phyloP scores from a whole-genome alignment of 1,140 invertebrate species.

The Sipha flava region DNA sequence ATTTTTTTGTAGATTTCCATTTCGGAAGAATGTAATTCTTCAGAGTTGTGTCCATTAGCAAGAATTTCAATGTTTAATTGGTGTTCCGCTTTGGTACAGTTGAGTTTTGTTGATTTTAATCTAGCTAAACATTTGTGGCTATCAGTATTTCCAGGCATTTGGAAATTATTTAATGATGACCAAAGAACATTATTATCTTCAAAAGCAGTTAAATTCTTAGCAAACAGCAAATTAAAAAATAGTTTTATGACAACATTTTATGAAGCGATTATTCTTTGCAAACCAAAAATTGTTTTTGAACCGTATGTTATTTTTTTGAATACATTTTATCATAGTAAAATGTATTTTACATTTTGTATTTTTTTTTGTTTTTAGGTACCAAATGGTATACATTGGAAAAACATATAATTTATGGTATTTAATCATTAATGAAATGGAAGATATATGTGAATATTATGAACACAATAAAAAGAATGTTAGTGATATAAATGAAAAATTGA shows the following conservation, averaged over 20 bases:
- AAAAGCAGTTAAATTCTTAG: not conserved
- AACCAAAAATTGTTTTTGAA: not conserved
- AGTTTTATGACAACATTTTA: slow-evolving; percentile 15
- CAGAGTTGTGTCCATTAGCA: too few species aligned
- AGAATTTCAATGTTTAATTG: not conserved
- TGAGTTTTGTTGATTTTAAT: not conserved
- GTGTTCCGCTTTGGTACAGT: not conserved
- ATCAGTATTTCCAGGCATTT: not conserved
- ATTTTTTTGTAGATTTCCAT: not conserved
- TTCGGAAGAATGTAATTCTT: not conserved
- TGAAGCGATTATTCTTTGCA: slow-evolving; percentile 6
- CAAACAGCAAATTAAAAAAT: not conserved
- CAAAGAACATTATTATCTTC: not conserved
- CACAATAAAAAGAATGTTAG: slow-evolving; percentile 7
- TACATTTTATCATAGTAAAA: not conserved
- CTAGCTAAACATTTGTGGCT: not conserved
- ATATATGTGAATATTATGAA: not conserved
- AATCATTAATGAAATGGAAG: not conserved
- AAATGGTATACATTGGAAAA: not conserved
- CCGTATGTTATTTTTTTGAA: not conserved
- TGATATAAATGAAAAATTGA: not conserved
- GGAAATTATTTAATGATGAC: not conserved
- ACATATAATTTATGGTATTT: slow-evolving; percentile 4
- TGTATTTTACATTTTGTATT: not conserved
- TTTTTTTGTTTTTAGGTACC: not conserved